phyloP scores from a whole-genome alignment of 2,888 invertebrate species.

The Noctua comes region DNA sequence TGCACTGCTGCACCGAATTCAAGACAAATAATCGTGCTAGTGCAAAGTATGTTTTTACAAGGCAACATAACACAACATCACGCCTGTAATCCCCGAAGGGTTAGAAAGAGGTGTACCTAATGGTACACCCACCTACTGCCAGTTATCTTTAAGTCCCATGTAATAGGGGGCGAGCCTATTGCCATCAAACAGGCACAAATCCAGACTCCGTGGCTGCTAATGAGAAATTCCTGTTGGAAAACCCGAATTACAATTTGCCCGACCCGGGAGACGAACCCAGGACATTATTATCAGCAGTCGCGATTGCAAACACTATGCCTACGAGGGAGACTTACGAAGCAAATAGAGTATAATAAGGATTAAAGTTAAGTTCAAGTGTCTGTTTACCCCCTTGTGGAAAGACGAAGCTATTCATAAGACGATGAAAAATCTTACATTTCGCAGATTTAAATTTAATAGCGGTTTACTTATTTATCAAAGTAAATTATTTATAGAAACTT shows the following conservation, averaged over 20 bases:
- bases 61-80: neutral
- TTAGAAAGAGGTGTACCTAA: neutral
- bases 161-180: neutral
- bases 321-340: neutral
- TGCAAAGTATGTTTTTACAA: neutral
- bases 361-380: neutral
- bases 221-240: too few species aligned
- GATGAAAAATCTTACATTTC: neutral
- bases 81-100: too few species aligned
- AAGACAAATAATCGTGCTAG: too few species aligned
- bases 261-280: too few species aligned
- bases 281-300: too few species aligned
- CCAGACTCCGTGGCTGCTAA: too few species aligned
- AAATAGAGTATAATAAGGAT: neutral
- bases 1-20: too few species aligned
- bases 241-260: too few species aligned
- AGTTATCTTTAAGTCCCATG: too few species aligned
- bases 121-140: neutral
- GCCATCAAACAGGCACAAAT: neutral
- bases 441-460: neutral
- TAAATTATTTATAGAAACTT: conserved; percentile 4
- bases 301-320: too few species aligned
- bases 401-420: neutral
- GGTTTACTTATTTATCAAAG: neutral
- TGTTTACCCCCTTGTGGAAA: neutral